Conservation (phyloP, 2,113 vertebrate genomes). For the Sisor rabdophorus region DNA sequence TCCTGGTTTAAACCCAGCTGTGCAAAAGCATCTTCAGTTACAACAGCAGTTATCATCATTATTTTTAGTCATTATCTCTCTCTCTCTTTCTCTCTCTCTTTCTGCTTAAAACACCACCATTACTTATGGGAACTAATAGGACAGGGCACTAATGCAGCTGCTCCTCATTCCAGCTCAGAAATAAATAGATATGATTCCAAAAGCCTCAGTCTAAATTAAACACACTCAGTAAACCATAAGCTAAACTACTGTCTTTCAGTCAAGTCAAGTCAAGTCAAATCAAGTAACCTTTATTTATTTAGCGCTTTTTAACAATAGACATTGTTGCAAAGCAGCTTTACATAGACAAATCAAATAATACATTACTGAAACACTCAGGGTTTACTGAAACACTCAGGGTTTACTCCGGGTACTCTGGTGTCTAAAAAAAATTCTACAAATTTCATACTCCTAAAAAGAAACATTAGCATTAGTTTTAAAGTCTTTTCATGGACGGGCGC, state of each 20-base stretch:
- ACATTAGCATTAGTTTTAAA: no score
- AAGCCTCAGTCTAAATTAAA: not conserved
- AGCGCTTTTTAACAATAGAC: no score
- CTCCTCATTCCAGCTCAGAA: not conserved
- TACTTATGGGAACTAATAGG: slow-evolving; percentile 15
- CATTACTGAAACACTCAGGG: no score
- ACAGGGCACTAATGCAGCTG: slow-evolving; percentile 14
- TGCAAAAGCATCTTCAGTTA: slow-evolving; percentile 10
- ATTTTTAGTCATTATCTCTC: slow-evolving; percentile 27
- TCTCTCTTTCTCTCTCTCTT: slow-evolving; percentile 15
- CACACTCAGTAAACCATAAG: not conserved
- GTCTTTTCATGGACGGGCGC: no score
- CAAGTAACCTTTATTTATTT: no score
- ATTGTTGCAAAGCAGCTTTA: no score
- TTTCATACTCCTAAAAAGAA: no score
- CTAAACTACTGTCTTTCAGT: not conserved
- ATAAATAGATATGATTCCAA: not conserved
- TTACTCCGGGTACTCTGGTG: no score
- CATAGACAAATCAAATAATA: no score
- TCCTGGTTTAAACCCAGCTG: slow-evolving; percentile 39
- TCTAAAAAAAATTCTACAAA: no score
- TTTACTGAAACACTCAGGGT: no score
- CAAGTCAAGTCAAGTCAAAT: no score
- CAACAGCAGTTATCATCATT: slow-evolving; percentile 8
- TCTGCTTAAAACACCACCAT: not conserved